A percentile compares a stretch with the other conserved stretches of the same genome.
Evolutionary conservation across 2,113 vertebrate species (phyloP).

Genomic region (Siniperca chuatsi): DNA sequence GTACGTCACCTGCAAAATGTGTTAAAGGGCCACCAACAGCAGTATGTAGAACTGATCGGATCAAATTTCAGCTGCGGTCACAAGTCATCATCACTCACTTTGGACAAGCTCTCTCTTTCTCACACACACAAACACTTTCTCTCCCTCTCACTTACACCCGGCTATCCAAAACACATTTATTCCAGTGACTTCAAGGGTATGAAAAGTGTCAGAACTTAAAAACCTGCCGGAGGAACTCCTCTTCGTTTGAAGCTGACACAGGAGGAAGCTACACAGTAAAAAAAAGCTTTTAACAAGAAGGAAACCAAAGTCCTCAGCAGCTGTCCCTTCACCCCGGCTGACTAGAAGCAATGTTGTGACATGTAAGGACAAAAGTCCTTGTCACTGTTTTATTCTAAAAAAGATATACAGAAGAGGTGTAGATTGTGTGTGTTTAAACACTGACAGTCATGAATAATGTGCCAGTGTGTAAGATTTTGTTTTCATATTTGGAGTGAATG

Average conservation of each 20-base stretch:
- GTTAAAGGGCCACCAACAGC: slow-evolving; percentile 36
- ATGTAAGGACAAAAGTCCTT: slow-evolving; percentile 52
- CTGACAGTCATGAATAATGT: slow-evolving; percentile 35
- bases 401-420: slow-evolving; percentile 22
- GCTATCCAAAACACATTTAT: slow-evolving; percentile 51
- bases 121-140: slow-evolving; percentile 3
- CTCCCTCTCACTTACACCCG: neutral
- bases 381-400: neutral
- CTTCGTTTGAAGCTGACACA: slow-evolving; percentile 49
- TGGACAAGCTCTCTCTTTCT: slow-evolving; percentile 28
- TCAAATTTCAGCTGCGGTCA: slow-evolving; percentile 53
- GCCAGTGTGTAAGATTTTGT: slow-evolving; percentile 1
- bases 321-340: slow-evolving; percentile 36
- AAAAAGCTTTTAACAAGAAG: slow-evolving; percentile 47
- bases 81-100: slow-evolving; percentile 47
- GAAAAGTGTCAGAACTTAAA: slow-evolving; percentile 51
- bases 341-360: slow-evolving; percentile 67
- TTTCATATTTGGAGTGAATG: slow-evolving; percentile 43
- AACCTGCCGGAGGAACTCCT: slow-evolving; percentile 50
- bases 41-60: slow-evolving; percentile 6
- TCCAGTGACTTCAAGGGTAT: slow-evolving; percentile 51
- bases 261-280: slow-evolving; percentile 15
- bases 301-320: slow-evolving; percentile 37
- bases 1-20: slow-evolving; percentile 48
- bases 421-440: slow-evolving; percentile 45